Evolutionary conservation across 2,113 vertebrate genomes (phyloP).

Genomic region (Chaetorhynchus papuensis): DNA sequence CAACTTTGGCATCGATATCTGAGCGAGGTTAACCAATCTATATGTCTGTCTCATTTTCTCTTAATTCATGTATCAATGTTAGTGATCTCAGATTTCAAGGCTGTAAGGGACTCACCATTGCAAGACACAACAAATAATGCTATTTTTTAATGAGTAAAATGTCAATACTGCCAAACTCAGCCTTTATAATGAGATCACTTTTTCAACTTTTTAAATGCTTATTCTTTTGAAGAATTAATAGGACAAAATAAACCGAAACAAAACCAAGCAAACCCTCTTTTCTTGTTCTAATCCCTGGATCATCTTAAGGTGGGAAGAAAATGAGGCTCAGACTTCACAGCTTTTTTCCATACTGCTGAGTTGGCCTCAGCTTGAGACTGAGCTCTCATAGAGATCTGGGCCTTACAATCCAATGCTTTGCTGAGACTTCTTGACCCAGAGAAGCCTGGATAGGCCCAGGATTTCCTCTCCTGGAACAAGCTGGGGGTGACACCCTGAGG

Average conservation of each 20-base stretch:
- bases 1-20: background rate
- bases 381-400: background rate
- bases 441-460: fast-evolving
- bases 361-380: background rate
- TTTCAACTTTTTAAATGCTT: background rate
- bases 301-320: background rate
- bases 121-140: background rate
- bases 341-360: background rate
- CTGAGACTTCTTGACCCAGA: background rate
- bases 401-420: background rate
- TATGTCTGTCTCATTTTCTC: background rate
- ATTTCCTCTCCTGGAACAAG: background rate
- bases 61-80: background rate
- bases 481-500: background rate
- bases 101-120: background rate
- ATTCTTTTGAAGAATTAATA: background rate
- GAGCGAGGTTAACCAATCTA: background rate
- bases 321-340: background rate
- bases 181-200: background rate
- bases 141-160: background rate
- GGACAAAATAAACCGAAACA: background rate
- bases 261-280: background rate
- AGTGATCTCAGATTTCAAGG: background rate
- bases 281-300: background rate
- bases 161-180: background rate